These are phyloP conservation scores for Drosophila ezoana DNA, from an alignment of 2,888 invertebrate genomes.

Conservation along the genomic window DNA sequence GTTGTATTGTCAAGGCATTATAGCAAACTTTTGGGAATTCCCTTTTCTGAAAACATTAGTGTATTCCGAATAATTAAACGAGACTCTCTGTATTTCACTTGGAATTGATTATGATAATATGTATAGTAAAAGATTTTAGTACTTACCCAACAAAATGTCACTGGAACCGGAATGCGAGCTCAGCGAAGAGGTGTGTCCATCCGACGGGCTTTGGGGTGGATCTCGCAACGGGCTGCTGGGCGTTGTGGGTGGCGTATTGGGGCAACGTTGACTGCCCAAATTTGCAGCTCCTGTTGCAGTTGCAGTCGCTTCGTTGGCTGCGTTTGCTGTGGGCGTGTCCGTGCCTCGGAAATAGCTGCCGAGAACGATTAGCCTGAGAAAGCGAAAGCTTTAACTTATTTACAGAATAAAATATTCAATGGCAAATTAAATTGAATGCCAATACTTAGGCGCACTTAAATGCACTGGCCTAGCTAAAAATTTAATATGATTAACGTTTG, in stretches of 20 bases:
- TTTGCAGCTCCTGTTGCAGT: conserved; percentile 33
- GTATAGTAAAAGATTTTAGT: not conserved
- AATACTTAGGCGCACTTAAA: conserved; percentile 33
- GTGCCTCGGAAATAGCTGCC: conserved; percentile 30
- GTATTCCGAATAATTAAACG: no score
- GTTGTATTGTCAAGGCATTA: no score
- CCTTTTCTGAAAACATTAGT: no score
- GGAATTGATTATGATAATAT: not conserved
- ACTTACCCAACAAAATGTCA: conserved; percentile 83
- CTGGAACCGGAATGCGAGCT: conserved; percentile 83
- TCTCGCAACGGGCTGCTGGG: conserved; percentile 82
- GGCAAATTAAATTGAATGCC: conserved; percentile 17
- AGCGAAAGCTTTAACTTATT: conserved; percentile 8
- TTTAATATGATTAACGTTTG: conserved; percentile 48
- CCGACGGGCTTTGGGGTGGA: conserved; percentile 83
- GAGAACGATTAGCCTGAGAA: conserved; percentile 29
- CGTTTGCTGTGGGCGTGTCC: conserved; percentile 29
- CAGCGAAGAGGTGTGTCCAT: conserved; percentile 83
- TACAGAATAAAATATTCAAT: conserved; percentile 28
- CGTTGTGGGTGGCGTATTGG: conserved; percentile 81
- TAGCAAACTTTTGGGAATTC: no score
- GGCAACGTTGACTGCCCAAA: conserved; percentile 55
- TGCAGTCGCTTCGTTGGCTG: conserved; percentile 16
- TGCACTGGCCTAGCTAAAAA: conserved; percentile 19
- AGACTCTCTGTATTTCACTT: no score